These are phyloP conservation scores for Cisticola juncidis DNA, from an alignment of 2,113 vertebrate genomes.

Conservation along the genomic window DNA sequence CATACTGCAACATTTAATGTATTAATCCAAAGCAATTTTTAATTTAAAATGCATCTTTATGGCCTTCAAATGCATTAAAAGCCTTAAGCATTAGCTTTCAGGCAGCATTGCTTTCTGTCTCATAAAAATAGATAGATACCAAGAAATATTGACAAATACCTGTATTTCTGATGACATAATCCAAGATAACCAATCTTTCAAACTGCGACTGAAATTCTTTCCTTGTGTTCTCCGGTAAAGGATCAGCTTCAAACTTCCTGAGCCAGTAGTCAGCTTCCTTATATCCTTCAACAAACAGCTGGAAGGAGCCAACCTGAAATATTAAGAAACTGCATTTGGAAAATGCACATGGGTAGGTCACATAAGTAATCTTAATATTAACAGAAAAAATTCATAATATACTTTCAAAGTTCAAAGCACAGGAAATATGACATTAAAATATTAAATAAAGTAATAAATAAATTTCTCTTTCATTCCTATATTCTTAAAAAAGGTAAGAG, in stretches of 20 bases:
- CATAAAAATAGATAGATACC: not conserved
- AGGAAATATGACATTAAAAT: not conserved
- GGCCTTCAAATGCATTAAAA: not conserved
- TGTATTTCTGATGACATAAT: slow-evolving; percentile 97
- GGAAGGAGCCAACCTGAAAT: slow-evolving; percentile 94
- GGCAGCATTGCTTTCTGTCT: not conserved
- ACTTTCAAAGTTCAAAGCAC: not conserved
- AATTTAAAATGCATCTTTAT: not conserved
- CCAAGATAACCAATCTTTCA: slow-evolving; percentile 92
- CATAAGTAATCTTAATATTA: not conserved
- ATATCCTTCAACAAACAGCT: slow-evolving; percentile 95
- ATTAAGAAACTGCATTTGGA: slow-evolving; percentile 44
- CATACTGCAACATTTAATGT: not conserved
- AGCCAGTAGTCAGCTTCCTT: slow-evolving; percentile 96
- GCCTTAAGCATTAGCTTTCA: not conserved
- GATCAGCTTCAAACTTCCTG: slow-evolving; percentile 93
- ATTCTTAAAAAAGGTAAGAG: not conserved
- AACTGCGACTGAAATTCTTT: slow-evolving; percentile 97
- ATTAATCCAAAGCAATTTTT: not conserved
- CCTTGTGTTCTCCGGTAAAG: slow-evolving; percentile 94
- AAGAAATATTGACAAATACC: slow-evolving; percentile 67
- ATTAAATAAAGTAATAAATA: not conserved
- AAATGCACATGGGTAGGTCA: not conserved
- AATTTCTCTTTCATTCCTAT: not conserved
- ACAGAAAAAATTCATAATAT: not conserved